Evolutionary conservation across 2,888 invertebrate genomes (phyloP), one percentile per base, ranked within the genome.

Genomic region (Yponomeuta evonymella): DNA sequence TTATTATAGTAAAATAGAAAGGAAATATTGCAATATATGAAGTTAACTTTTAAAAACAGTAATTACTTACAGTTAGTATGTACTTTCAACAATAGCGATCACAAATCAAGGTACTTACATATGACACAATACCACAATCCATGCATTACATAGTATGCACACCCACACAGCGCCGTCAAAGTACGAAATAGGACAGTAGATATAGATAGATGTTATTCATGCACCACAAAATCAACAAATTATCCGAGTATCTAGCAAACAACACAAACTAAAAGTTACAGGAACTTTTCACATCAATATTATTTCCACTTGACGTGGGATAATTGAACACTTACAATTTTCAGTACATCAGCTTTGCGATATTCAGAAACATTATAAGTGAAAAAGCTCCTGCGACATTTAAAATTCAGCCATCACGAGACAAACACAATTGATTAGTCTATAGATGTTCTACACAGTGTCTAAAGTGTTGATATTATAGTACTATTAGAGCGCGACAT

Each of bases 201-300:
- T 33, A 65, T 79, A 81, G 79, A 89, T 89, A 92, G 92, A 92
- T 92, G 92, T 92, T 92, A 92, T 92, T 92, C 92, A 90, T 92
- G 92, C 92, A 92, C 92, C 91, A 89, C 86, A 80, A 78, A 48
- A 43, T 81, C 79, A 85, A 82, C 81, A 83, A 76, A 77, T 72
- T 75, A 75, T 74, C 74, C 73, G 9, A 75, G 71, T 72, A 48
- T 30, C 51, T 48, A 69, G 11, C n/a, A 15, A 62, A 62, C 62
- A 4, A 62, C 62, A 62, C n/a, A 62, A 62, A 23, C 62, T 1
- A 5, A 33, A 62, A 62, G 15, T 62, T 62, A 62, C 23, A 23
- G 23, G 23, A 62, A 23, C 4, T 62, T 62, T 23, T 15, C 62
- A 15, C 15, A 43, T 43, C 43, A 43, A 43, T 43, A 43, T 43